phyloP scores from a whole-genome alignment of 2,888 invertebrate genomes.

The Anthoptus insignis region DNA sequence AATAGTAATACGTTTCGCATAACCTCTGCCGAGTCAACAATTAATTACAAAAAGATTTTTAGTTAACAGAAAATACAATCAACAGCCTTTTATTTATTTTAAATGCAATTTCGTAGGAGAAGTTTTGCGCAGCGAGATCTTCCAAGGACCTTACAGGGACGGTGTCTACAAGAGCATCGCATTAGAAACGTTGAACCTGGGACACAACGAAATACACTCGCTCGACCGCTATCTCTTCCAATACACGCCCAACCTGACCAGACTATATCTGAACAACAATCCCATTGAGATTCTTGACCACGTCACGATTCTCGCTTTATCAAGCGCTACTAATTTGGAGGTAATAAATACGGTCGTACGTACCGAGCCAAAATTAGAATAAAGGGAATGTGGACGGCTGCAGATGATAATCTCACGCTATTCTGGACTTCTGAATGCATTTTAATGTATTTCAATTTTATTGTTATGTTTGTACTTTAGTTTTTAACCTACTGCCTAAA shows the following conservation, averaged over 20 bases:
- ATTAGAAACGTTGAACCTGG: constrained; percentile 87
- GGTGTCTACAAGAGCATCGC: constrained; percentile 86
- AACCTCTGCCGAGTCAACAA: no score
- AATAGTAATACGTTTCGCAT: no score
- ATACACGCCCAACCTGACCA: constrained; percentile 88
- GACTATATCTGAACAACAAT: constrained; percentile 88
- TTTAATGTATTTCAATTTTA: background rate
- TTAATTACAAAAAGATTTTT: no score
- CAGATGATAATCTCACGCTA: constrained; percentile 32
- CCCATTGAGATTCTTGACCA: constrained; percentile 87
- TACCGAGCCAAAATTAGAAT: constrained; percentile 33
- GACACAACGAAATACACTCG: constrained; percentile 88
- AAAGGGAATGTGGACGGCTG: constrained; percentile 33
- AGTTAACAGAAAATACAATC: no score
- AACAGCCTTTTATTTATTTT: background rate
- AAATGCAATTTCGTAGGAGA: constrained; percentile 80
- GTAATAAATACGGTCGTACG: constrained; percentile 62
- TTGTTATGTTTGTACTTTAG: background rate
- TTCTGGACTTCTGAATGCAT: constrained; percentile 32
- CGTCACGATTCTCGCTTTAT: constrained; percentile 86
- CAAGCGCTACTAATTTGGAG: constrained; percentile 84
- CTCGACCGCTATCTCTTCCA: constrained; percentile 88
- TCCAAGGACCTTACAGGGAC: constrained; percentile 88
- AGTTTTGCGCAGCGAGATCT: constrained; percentile 88
- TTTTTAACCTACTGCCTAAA: background rate